phyloP scores from a whole-genome alignment of 2,888 invertebrate species.

The Megamerina dolium region DNA sequence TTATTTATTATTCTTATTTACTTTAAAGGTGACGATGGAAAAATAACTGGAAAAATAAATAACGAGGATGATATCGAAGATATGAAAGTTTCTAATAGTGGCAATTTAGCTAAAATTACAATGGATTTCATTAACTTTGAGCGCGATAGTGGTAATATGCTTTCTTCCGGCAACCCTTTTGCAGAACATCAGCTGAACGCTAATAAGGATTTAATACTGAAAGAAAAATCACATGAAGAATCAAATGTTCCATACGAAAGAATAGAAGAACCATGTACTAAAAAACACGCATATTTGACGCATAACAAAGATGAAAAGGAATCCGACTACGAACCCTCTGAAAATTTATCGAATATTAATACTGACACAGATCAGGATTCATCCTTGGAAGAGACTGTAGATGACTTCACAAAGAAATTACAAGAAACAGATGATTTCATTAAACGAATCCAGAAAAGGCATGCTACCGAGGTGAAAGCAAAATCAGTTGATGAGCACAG shows the following conservation, averaged over 20 bases:
- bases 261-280: constrained; percentile 24
- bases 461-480: constrained; percentile 25
- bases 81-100: neutral
- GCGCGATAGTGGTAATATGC: no score
- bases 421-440: constrained; percentile 33
- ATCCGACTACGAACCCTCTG: no score
- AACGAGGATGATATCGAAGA: neutral
- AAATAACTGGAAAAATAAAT: neutral
- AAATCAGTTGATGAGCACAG: constrained; percentile 7
- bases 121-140: constrained; percentile 19
- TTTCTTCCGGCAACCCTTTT: no score
- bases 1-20: neutral
- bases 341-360: no score
- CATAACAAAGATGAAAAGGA: neutral
- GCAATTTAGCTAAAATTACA: neutral
- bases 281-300: constrained; percentile 15
- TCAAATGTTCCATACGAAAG: constrained; percentile 18
- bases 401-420: constrained; percentile 31
- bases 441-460: constrained; percentile 34
- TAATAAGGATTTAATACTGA: no score
- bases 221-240: no score
- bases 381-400: constrained; percentile 25
- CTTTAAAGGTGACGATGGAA: neutral
- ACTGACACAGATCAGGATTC: neutral
- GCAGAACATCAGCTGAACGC: no score